Evolutionary conservation across 1,140 invertebrate genomes (phyloP).

Genomic region (Lithobius niger): DNA sequence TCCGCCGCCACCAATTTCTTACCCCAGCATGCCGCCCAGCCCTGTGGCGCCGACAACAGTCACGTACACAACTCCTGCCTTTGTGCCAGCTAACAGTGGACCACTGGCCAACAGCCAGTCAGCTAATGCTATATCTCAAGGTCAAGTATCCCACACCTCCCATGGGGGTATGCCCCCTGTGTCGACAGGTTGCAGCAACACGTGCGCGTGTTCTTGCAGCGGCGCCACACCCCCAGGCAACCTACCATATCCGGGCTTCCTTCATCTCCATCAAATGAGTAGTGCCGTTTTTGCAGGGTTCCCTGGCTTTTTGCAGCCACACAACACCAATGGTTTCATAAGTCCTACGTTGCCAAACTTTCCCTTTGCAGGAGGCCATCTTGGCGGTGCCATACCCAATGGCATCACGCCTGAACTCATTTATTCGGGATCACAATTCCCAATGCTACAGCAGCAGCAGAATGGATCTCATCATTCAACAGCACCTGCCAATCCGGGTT

Average conservation of each 20-base stretch:
- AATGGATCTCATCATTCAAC: neutral
- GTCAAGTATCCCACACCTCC: neutral
- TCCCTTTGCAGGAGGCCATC: neutral
- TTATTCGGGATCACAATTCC: conserved; percentile 13
- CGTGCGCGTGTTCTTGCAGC: conserved; percentile 11
- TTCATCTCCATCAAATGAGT: conserved; percentile 1
- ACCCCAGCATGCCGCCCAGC: conserved; percentile 11
- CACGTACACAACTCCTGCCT: conserved; percentile 5
- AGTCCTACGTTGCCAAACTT: neutral
- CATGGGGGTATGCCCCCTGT: conserved; percentile 13
- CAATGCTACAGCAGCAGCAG: conserved; percentile 1
- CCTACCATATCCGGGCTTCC: conserved; percentile 1
- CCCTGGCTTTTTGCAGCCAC: neutral
- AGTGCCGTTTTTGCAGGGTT: neutral
- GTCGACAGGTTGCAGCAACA: conserved; percentile 6
- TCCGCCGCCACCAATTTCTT: conserved; percentile 12
- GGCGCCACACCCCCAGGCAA: conserved; percentile 1
- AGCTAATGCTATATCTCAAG: neutral
- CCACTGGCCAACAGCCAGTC: conserved; percentile 2
- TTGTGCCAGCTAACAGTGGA: conserved; percentile 10
- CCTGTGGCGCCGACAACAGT: neutral
- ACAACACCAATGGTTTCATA: conserved; percentile 2
- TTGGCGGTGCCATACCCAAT: conserved; percentile 11
- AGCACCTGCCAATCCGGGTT: conserved; percentile 5
- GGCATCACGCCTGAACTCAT: conserved; percentile 18